A percentile compares a stretch with the other conserved stretches of the same genome.
Conservation (phyloP, 2,888 invertebrate species). For the Julus scandinavius region DNA sequence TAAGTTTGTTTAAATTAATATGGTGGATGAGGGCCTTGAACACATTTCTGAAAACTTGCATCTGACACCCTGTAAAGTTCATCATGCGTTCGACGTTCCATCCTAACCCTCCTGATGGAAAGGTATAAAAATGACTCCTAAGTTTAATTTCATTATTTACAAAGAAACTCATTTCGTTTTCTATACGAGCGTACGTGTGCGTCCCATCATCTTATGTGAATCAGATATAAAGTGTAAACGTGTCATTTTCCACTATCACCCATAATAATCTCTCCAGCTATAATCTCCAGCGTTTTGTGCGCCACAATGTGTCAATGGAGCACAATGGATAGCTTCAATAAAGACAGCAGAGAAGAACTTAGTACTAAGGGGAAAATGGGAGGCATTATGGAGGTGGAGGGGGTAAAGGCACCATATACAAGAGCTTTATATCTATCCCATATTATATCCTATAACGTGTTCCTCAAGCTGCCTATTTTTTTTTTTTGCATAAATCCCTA, state of each 20-base stretch:
- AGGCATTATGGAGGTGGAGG: slow-evolving; percentile 8
- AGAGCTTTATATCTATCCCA: slow-evolving; percentile 37
- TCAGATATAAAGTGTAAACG: slow-evolving; percentile 53
- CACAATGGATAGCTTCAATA: slow-evolving; percentile 52
- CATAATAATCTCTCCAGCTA: slow-evolving; percentile 53
- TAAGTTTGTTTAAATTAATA: too few relatives aligned
- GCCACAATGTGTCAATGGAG: slow-evolving; percentile 51
- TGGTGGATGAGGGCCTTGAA: too few relatives aligned
- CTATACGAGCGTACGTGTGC: slow-evolving; percentile 6
- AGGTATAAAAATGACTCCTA: slow-evolving; percentile 12
- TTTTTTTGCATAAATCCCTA: slow-evolving; percentile 51
- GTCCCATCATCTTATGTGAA: slow-evolving; percentile 8
- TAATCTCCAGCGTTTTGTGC: slow-evolving; percentile 51
- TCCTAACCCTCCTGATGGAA: neutral
- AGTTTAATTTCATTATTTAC: slow-evolving; percentile 53
- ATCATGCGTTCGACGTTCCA: neutral
- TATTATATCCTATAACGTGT: slow-evolving; percentile 7
- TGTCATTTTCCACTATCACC: slow-evolving; percentile 53
- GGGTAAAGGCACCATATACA: neutral
- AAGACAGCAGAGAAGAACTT: slow-evolving; percentile 44
- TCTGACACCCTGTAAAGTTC: neutral
- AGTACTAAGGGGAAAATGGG: slow-evolving; percentile 27
- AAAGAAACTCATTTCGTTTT: slow-evolving; percentile 53
- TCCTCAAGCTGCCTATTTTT: slow-evolving; percentile 39
- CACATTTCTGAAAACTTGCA: neutral